Evolutionary conservation across 2,113 vertebrate genomes (phyloP), one percentile per base, ranked within the genome.

Genomic region (Acinonyx jubatus): DNA sequence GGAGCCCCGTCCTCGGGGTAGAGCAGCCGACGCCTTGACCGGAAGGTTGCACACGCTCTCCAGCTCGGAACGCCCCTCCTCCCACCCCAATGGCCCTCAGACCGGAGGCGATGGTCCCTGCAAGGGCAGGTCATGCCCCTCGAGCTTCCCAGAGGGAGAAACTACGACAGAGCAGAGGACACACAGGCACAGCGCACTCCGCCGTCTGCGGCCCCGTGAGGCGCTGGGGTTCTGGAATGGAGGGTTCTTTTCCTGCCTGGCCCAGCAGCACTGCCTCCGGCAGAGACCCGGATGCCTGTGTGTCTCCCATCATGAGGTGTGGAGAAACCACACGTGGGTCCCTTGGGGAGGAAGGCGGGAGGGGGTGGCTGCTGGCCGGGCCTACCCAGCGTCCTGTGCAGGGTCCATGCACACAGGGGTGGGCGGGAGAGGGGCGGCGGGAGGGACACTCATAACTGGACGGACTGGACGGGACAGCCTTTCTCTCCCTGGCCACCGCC

Each of bases 111-210:
- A 0, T 3, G 2, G 78, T 2, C 10, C 41, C 10, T 16, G 25
- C 48, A 19, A 57, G 41, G 61, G 29, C 8, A 7, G 18, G 45
- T 2, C 0, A 0, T 3, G 10, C 0, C 33, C n/a, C 14, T 0
- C 0, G 0, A 0, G 63, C 1, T 45, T 95, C 48, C 68, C 25
- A 15, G 14, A 68, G 52, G 41, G 25, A 55, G 0, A 23, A 38
- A 29, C 3, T 2, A 8, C 0, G 9, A 9, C 2, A 1, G 48
- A 63, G 68, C 36, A 31, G 55, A 2, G 0, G 21, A 27, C 9
- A 6, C 45, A 14, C 7, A 1, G 1, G 2, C 0, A 2, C 0
- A 14, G 4, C 0, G 3, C 1, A 0, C 4, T 0, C 1, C 16
- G 45, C 36, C 2, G 1, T 6, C 33, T 1, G 21, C 2, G 4